Percentiles rank a stretch among this genome's conserved stretches.
These are phyloP conservation scores for Phocides pigmalion DNA, from an alignment of 1,140 invertebrate species.

Conservation along the genomic window DNA sequence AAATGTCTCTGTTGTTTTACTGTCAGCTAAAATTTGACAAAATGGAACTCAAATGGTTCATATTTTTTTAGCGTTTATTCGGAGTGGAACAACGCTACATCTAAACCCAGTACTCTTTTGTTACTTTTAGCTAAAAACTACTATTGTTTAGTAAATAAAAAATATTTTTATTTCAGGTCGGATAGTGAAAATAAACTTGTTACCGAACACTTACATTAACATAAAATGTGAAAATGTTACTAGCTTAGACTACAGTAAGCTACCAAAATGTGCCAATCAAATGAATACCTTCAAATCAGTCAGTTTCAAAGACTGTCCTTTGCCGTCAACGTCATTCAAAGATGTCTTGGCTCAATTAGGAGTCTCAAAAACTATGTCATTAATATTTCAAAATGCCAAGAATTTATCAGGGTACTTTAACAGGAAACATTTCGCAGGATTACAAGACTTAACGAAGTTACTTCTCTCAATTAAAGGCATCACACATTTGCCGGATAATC, in stretches of 20 bases:
- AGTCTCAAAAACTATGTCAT: slow-evolving; percentile 66
- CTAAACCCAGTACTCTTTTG: neutral
- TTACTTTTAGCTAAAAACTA: neutral
- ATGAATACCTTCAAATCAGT: slow-evolving; percentile 71
- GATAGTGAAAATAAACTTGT: slow-evolving; percentile 66
- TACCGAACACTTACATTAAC: slow-evolving; percentile 72
- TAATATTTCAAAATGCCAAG: slow-evolving; percentile 79
- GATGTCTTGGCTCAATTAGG: slow-evolving; percentile 73
- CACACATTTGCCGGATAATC: slow-evolving; percentile 83
- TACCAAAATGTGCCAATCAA: slow-evolving; percentile 70
- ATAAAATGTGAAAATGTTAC: slow-evolving; percentile 72
- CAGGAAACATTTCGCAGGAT: slow-evolving; percentile 81
- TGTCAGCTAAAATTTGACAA: slow-evolving; percentile 13
- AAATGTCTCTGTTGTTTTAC: slow-evolving; percentile 46
- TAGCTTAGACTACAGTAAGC: slow-evolving; percentile 65
- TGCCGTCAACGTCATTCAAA: slow-evolving; percentile 72
- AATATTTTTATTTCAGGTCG: slow-evolving; percentile 61
- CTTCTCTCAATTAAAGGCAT: slow-evolving; percentile 80
- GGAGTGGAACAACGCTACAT: neutral
- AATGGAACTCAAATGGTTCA: slow-evolving; percentile 12
- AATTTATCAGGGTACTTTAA: slow-evolving; percentile 79
- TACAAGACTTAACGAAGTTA: slow-evolving; percentile 78
- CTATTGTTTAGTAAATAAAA: neutral
- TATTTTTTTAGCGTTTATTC: slow-evolving; percentile 7
- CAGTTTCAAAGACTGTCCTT: slow-evolving; percentile 77